Base-by-base conservation (phyloP, 2,888 invertebrate genomes). In the Heliconius hortense region DNA sequence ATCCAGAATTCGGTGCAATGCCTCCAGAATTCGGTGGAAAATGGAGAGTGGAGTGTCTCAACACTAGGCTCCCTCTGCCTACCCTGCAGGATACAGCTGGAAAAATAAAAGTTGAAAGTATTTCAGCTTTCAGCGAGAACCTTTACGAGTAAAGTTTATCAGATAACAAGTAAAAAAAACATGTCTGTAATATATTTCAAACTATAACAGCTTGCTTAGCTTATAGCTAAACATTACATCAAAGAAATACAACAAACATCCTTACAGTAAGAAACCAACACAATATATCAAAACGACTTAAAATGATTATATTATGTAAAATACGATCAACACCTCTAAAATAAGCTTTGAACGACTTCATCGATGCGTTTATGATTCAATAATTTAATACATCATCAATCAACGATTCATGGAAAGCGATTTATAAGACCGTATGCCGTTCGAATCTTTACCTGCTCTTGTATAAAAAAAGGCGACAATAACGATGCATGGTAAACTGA, bases 391-490 rank as follows among this genome's bases (percentile, higher is more conserved):
- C 79, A 83, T 86, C 90, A 80, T 93, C 88, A 91, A 93, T 93
- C 92, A 93, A 90, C 83, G 83, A 81, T 82, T 82, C 86, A 75
- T 87, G 88, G 86, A 88, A 89, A 85, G 85, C 88, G 90, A 90
- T 90, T 87, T 87, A 85, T 85, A 81, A 79, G 80, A 81, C 88
- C 88, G 87, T 87, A 88, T 87, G 90, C 84, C 84, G 83, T 81
- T 80, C 81, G 77, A 84, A 82, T 84, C 83, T 87, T 87, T 93
- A 93, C 93, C 93, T 93, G 92, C 82, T 83, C 48, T 75, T 68
- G 80, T 83, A 82, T 83, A 80, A 91, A 92, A 91, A 93, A 92
- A 90, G 85, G 87, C 88, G 89, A 90, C 90, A 91, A 89, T 89
- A 88, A 88, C 84, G 84, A 88, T 88, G 87, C 85, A 85, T 87